These are phyloP conservation scores for Dromaius novaehollandiae DNA, from an alignment of 2,113 vertebrate species.

Conservation along the genomic window DNA sequence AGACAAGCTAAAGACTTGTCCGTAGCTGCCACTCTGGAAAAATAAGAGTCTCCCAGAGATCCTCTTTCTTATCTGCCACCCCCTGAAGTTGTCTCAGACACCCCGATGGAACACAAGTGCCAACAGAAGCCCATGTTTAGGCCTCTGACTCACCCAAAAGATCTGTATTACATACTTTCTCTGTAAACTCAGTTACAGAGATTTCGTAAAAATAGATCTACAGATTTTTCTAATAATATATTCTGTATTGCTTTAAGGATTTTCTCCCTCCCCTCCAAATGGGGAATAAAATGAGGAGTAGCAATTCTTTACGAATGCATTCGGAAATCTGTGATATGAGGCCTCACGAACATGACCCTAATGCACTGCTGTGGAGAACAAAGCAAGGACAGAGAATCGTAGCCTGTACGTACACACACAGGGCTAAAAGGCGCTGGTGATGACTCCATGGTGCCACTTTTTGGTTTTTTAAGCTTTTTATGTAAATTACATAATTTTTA, in stretches of 20 bases:
- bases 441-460: neutral
- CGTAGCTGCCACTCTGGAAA: neutral
- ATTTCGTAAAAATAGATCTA: neutral
- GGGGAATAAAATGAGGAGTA: neutral
- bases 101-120: neutral
- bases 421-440: neutral
- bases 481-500: too few species aligned
- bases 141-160: neutral
- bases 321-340: neutral
- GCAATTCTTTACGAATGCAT: neutral
- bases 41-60: neutral
- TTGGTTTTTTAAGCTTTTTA: neutral
- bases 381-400: too few species aligned
- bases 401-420: too few species aligned
- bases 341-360: neutral
- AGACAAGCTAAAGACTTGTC: neutral
- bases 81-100: neutral
- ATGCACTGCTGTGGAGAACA: neutral
- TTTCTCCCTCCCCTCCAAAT: neutral
- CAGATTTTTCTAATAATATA: neutral
- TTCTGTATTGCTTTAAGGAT: neutral
- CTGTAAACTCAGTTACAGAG: neutral
- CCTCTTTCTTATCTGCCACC: neutral
- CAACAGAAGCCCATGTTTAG: neutral
- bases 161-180: neutral